These are phyloP conservation scores for Uria aalge DNA, from an alignment of 2,113 vertebrate genomes.

Conservation along the genomic window DNA sequence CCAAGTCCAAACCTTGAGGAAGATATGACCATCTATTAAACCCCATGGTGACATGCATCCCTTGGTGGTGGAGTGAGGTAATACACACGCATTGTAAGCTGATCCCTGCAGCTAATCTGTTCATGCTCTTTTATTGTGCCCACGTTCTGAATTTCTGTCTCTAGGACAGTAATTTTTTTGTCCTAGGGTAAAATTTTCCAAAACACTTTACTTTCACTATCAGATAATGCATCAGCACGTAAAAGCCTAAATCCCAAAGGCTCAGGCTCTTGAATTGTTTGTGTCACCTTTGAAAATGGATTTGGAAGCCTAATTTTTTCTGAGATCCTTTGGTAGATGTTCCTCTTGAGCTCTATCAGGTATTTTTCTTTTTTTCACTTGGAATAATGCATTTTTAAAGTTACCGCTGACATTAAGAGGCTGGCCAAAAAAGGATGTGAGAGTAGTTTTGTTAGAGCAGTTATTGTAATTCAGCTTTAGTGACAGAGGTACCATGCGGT, in stretches of 20 bases:
- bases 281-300: neutral
- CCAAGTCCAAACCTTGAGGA: neutral
- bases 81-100: neutral
- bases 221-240: neutral
- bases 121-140: neutral
- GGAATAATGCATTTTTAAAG: neutral
- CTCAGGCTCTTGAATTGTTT: neutral
- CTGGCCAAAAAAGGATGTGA: neutral
- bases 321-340: neutral
- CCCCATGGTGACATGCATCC: neutral
- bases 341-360: neutral
- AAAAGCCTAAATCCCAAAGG: neutral
- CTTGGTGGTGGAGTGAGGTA: neutral
- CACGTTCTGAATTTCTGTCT: neutral
- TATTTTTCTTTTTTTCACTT: neutral
- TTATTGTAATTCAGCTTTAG: neutral
- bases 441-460: neutral
- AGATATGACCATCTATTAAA: neutral
- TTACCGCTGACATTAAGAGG: neutral
- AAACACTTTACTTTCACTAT: neutral
- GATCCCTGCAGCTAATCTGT: neutral
- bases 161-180: neutral
- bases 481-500: neutral
- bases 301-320: neutral
- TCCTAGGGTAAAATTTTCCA: neutral